Conservation (phyloP, 2,888 invertebrate genomes). For the Entomobrya multifasciata region DNA sequence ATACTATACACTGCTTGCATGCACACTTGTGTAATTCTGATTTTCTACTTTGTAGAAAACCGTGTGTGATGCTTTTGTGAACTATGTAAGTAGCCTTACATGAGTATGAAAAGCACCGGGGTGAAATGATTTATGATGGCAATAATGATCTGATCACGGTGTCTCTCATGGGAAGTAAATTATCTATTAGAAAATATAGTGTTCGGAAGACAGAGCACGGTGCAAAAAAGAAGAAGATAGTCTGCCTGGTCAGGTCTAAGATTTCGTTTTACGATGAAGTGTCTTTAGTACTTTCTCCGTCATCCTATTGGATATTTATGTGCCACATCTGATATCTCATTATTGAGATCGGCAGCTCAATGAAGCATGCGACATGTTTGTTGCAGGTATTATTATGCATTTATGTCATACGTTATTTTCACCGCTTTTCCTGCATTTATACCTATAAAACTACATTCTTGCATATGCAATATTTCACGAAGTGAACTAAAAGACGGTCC, state of each 20-base stretch:
- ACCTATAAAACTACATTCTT: no score
- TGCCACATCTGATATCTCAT: slow-evolving; percentile 6
- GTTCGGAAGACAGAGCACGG: not conserved
- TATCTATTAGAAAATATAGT: slow-evolving; percentile 23
- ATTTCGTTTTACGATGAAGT: no score
- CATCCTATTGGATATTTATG: not conserved
- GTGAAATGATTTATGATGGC: slow-evolving; percentile 49
- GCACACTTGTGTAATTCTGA: no score
- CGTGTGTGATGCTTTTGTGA: no score
- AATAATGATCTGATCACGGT: slow-evolving; percentile 39
- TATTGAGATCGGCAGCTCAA: slow-evolving; percentile 25
- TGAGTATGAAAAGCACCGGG: slow-evolving; percentile 23
- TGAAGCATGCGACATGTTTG: slow-evolving; percentile 20
- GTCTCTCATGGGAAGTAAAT: slow-evolving; percentile 12
- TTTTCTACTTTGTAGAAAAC: no score
- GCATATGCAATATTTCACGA: no score
- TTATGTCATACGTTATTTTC: no score
- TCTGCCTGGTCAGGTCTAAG: no score
- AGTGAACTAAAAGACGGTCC: no score
- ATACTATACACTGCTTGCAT: not conserved
- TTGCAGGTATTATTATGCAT: not conserved
- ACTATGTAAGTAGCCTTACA: not conserved
- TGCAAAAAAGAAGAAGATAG: no score
- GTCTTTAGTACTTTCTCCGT: not conserved
- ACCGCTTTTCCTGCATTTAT: no score